Percentiles rank a stretch among this genome's conserved stretches.
phyloP scores from a whole-genome alignment of 1,140 invertebrate species.

The Lepidotrigona ventralis region DNA sequence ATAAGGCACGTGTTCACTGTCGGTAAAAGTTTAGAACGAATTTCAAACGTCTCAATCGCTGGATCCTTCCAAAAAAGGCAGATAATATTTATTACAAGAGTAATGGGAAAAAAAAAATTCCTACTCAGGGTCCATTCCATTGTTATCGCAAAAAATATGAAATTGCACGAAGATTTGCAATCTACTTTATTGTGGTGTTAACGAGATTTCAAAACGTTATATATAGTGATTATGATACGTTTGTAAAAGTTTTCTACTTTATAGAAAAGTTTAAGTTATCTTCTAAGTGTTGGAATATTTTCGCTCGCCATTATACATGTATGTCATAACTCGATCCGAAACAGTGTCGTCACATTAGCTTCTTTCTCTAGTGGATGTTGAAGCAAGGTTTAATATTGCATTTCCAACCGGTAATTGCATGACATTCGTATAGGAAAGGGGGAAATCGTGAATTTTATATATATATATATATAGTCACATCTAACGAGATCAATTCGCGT shows the following conservation, averaged over 20 bases:
- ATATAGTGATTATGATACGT: not conserved
- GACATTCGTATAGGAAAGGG: conserved; percentile 1
- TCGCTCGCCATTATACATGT: too few species aligned
- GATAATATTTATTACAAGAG: too few species aligned
- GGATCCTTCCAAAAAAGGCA: too few species aligned
- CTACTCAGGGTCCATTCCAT: too few species aligned
- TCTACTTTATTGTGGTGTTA: not conserved
- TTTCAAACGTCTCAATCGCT: too few species aligned
- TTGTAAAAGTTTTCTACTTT: not conserved
- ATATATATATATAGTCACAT: not conserved
- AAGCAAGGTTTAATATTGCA: not conserved
- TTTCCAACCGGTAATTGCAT: conserved; percentile 13
- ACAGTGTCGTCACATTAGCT: not conserved
- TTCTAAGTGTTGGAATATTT: not conserved
- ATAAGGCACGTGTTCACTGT: too few species aligned
- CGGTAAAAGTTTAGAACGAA: too few species aligned
- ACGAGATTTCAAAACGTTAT: not conserved
- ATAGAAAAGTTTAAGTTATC: too few species aligned
- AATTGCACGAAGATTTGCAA: too few species aligned
- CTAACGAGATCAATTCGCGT: not conserved
- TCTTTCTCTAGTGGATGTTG: not conserved
- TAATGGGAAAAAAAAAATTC: too few species aligned
- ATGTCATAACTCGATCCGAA: not conserved
- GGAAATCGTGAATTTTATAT: not conserved
- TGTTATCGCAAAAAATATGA: too few species aligned